A percentile compares a stretch with the other conserved stretches of the same genome.
These are phyloP conservation scores for Platycheirus albimanus DNA, from an alignment of 2,888 invertebrate genomes.

Conservation along the genomic window DNA sequence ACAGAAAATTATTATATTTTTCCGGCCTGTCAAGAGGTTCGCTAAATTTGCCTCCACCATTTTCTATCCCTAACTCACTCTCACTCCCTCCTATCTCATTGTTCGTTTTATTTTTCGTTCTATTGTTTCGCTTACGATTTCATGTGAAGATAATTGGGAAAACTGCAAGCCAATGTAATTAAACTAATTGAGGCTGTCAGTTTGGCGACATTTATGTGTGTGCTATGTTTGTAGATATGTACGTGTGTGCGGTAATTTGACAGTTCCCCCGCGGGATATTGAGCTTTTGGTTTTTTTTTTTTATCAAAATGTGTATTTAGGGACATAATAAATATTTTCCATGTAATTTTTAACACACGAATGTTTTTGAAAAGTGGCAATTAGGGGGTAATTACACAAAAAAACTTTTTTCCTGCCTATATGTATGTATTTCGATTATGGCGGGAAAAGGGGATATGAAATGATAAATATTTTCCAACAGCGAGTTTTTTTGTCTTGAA, in stretches of 20 bases:
- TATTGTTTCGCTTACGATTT: slow-evolving; percentile 61
- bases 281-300: slow-evolving; percentile 38
- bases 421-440: neutral
- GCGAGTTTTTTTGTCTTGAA: neutral
- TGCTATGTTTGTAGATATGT: no score
- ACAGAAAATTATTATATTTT: slow-evolving; percentile 52
- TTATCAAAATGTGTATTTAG: slow-evolving; percentile 22
- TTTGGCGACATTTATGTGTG: slow-evolving; percentile 35
- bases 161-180: slow-evolving; percentile 66
- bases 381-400: slow-evolving; percentile 34
- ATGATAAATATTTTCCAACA: slow-evolving; percentile 25
- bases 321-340: slow-evolving; percentile 9
- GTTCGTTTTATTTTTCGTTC: slow-evolving; percentile 15
- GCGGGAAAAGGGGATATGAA: no score
- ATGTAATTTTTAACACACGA: slow-evolving; percentile 50
- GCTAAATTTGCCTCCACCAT: slow-evolving; percentile 1
- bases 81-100: neutral
- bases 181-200: slow-evolving; percentile 70
- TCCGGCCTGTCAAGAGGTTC: slow-evolving; percentile 34
- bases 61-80: neutral
- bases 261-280: slow-evolving; percentile 42
- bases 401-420: neutral
- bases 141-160: slow-evolving; percentile 59
- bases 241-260: slow-evolving; percentile 42
- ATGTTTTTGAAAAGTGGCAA: slow-evolving; percentile 41